Percentiles rank a stretch among this genome's conserved stretches.
These are phyloP conservation scores for Hycleus phaleratus DNA, from an alignment of 1,140 invertebrate genomes.

Conservation along the genomic window DNA sequence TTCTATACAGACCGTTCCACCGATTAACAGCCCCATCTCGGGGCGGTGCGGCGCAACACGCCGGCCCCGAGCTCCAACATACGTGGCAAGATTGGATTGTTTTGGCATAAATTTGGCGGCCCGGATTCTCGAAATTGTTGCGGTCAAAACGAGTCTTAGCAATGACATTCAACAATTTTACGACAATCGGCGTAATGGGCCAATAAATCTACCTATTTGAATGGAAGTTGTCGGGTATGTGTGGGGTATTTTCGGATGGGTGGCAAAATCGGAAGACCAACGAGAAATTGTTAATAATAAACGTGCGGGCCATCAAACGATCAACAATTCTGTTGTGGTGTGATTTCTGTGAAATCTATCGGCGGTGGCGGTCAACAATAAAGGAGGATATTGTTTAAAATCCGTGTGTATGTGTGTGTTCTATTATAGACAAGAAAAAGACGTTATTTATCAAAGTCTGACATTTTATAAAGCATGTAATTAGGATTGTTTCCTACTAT, in stretches of 20 bases:
- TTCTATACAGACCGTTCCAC: too few species aligned
- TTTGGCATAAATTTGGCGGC: too few species aligned
- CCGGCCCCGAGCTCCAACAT: too few species aligned
- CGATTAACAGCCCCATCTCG: too few species aligned
- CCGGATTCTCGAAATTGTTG: constrained; percentile 11
- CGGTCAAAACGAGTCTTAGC: constrained; percentile 6
- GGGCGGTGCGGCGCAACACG: too few species aligned
- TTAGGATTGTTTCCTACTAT: constrained; percentile 11
- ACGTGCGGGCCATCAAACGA: not conserved
- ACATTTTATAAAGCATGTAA: constrained; percentile 22
- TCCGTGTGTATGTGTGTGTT: too few species aligned
- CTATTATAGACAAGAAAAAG: not conserved
- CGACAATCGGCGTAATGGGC: not conserved
- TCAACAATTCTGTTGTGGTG: not conserved
- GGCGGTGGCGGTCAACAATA: constrained; percentile 15
- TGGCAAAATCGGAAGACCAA: constrained; percentile 3
- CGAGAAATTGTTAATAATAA: constrained; percentile 3
- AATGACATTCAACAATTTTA: constrained; percentile 9
- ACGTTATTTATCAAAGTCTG: constrained; percentile 18
- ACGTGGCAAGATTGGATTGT: too few species aligned
- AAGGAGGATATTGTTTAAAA: not conserved
- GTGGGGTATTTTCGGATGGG: not conserved
- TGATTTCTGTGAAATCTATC: constrained; percentile 5
- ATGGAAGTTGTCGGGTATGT: too few species aligned
- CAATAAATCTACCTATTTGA: too few species aligned